Evolutionary conservation across 2,113 vertebrate species (phyloP).

Genomic region (Malurus alboscapulatus): DNA sequence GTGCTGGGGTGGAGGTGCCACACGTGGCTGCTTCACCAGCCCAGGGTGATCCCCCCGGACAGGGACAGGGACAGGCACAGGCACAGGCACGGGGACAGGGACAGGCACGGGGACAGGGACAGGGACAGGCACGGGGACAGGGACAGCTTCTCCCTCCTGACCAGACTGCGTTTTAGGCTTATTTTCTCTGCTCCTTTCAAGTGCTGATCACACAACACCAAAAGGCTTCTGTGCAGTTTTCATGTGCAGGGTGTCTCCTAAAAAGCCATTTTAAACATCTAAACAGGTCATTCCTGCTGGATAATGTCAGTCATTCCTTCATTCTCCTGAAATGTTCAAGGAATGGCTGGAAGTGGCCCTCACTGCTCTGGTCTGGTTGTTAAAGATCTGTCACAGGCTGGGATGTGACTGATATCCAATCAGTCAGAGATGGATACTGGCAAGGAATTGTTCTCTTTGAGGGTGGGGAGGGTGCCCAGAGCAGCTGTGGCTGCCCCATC

Average conservation of each 20-base stretch:
- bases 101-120: background rate
- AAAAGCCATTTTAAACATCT: background rate
- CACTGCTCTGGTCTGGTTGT: background rate
- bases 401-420: background rate
- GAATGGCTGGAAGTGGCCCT: background rate
- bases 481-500: background rate
- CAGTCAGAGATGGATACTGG: background rate
- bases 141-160: background rate
- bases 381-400: background rate
- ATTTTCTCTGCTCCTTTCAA: background rate
- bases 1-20: background rate
- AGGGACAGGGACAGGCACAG: no score
- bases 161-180: background rate
- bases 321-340: background rate
- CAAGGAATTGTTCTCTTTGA: fast-evolving
- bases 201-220: background rate
- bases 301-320: background rate
- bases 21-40: background rate
- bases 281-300: background rate
- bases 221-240: background rate
- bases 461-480: background rate
- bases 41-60: background rate
- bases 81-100: no score
- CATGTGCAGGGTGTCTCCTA: background rate
- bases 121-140: background rate